A percentile compares a stretch with the other conserved stretches of the same genome.
phyloP scores from a whole-genome alignment of 1,140 invertebrate species.

The Leguminivora glycinivorella region DNA sequence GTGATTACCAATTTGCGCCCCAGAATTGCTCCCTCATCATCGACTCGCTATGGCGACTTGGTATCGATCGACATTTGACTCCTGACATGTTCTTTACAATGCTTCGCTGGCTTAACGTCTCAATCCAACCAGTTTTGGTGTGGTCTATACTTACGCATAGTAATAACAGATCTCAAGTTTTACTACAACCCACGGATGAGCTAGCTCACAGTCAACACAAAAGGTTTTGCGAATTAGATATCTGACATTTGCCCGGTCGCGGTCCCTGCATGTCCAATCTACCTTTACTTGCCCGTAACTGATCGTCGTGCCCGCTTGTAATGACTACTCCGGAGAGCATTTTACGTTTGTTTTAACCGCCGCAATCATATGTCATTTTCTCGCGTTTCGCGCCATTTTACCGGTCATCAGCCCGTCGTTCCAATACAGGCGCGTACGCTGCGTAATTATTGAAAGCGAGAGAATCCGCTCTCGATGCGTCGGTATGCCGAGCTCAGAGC shows the following conservation, averaged over 20 bases:
- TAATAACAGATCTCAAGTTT: neutral
- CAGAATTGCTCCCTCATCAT: constrained; percentile 7
- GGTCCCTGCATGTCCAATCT: constrained; percentile 32
- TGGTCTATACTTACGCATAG: neutral
- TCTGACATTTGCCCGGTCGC: constrained; percentile 16
- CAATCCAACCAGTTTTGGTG: neutral
- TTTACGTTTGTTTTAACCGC: constrained; percentile 67
- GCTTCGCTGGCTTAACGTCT: neutral
- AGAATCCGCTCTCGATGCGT: constrained; percentile 51
- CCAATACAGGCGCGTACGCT: constrained; percentile 41
- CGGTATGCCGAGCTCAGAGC: constrained; percentile 36
- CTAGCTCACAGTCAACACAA: neutral
- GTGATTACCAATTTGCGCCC: constrained; percentile 25
- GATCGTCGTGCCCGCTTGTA: constrained; percentile 43
- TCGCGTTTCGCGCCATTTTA: constrained; percentile 63
- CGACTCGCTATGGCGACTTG: constrained; percentile 12
- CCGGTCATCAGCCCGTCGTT: constrained; percentile 47
- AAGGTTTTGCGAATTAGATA: neutral
- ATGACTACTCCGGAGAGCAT: constrained; percentile 48
- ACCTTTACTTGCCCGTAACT: constrained; percentile 40
- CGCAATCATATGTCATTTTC: constrained; percentile 69
- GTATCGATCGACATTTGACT: constrained; percentile 22
- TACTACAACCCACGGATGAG: neutral
- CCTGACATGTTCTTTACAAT: neutral
- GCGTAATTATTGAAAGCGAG: constrained; percentile 57